phyloP scores from a whole-genome alignment of 2,888 invertebrate genomes.

The Galerucella calmariensis region DNA sequence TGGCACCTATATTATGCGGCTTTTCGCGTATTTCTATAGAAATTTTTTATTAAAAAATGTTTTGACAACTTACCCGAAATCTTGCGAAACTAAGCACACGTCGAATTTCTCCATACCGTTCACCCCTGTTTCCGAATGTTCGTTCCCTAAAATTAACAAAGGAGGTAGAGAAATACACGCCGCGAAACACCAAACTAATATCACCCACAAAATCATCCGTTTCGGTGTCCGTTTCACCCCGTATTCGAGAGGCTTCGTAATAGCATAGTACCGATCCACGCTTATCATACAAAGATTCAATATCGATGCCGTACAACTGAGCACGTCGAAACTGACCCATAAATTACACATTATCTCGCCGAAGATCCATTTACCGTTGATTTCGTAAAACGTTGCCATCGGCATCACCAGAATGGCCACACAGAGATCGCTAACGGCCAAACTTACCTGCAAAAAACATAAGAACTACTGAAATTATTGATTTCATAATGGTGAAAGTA shows the following conservation, averaged over 20 bases:
- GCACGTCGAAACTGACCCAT: constrained; percentile 97
- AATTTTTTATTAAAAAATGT: no score
- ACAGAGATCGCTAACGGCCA: constrained; percentile 96
- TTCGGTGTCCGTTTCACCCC: constrained; percentile 93
- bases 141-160: constrained; percentile 88
- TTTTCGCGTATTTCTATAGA: no score
- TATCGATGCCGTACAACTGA: constrained; percentile 98
- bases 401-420: constrained; percentile 98
- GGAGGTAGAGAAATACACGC: constrained; percentile 95
- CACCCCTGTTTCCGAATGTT: constrained; percentile 71
- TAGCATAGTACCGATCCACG: constrained; percentile 93
- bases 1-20: no score
- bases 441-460: constrained; percentile 72
- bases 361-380: constrained; percentile 93
- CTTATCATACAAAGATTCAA: constrained; percentile 98
- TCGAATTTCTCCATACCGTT: constrained; percentile 63
- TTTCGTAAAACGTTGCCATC: constrained; percentile 93
- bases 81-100: constrained; percentile 88
- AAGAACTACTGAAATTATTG: neutral
- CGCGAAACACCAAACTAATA: constrained; percentile 92
- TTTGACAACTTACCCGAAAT: constrained; percentile 78
- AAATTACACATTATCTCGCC: constrained; percentile 92
- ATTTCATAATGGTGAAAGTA: no score
- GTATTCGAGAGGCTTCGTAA: constrained; percentile 94
- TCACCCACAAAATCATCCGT: constrained; percentile 90